Evolutionary conservation across 2,113 vertebrate species (phyloP), one percentile per base, ranked within the genome.

Genomic region (Spea bombifrons): DNA sequence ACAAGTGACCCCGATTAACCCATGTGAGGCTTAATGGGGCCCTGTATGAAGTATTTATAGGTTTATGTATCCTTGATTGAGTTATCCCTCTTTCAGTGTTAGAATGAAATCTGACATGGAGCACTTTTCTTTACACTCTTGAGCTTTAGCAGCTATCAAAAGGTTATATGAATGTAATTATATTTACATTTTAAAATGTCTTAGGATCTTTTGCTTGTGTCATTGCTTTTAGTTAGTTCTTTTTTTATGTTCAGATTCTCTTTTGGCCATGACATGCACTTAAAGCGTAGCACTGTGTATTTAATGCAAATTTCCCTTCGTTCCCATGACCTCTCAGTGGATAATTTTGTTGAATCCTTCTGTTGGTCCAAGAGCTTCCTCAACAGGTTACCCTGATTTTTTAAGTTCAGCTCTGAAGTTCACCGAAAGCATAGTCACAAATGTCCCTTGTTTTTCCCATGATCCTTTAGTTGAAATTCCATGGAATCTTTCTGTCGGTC

Each of bases 1-100:
- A 66, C 65, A 45, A 64, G 63, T 68, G 78, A 80, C 78, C 78
- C 71, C 66, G 78, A 80, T 73, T 80, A 80, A 80, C 78, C 78
- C 78, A 45, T 74, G 5, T 4, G 16, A 68, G 44, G 46, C 52
- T 57, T 80, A 80, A 74, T 80, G 78, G 71, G 71, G 71, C 63
- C 78, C 68, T 45, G 53, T 63, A 74, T 68, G 78, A 74, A 74
- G 64, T 67, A 80, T 80, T 80, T 80, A 73, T 74, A 73, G 78
- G 52, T 74, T 80, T 73, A 74, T 80, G 71, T 53, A 61, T 66
- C 66, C 75, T n/a, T 77, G 70, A 77, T 77, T 64, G 50, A 71
- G 72, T 59, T 64, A 73, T 53, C 50, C 50, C 16, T 57, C 63
- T 57, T 68, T 15, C 59, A 50, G 65, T 66, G 74, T 45, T 76